phyloP scores from a whole-genome alignment of 2,113 vertebrate genomes.

The Apaloderma vittatum region DNA sequence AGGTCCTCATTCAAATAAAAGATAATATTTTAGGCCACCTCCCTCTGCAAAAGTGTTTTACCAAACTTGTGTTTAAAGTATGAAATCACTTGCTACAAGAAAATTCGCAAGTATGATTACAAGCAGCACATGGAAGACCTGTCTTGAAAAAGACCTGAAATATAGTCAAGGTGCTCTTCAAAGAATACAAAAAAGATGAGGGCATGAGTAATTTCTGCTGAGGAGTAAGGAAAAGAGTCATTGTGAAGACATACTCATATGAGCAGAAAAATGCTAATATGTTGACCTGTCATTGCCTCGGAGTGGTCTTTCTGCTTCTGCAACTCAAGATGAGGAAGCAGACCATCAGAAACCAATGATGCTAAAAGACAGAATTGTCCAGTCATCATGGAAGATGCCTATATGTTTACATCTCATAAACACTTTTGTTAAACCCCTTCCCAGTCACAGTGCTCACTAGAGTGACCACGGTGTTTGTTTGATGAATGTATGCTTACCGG shows the following conservation, averaged over 20 bases:
- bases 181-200: neutral
- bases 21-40: neutral
- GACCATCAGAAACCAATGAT: neutral
- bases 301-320: neutral
- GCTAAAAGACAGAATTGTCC: neutral
- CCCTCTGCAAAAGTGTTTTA: neutral
- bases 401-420: neutral
- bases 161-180: neutral
- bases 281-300: neutral
- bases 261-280: neutral
- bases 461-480: neutral
- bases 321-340: neutral
- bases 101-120: neutral
- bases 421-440: fast-evolving
- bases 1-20: neutral
- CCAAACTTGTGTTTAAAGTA: neutral
- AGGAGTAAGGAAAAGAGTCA: neutral
- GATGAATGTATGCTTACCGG: neutral
- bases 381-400: neutral
- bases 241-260: neutral
- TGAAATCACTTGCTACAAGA: neutral
- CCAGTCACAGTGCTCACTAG: neutral
- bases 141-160: neutral
- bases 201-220: neutral
- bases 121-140: neutral